Evolutionary conservation across 2,797 vertebrate species (phyloP).

Genomic region (Sebastes hopkinsi): DNA sequence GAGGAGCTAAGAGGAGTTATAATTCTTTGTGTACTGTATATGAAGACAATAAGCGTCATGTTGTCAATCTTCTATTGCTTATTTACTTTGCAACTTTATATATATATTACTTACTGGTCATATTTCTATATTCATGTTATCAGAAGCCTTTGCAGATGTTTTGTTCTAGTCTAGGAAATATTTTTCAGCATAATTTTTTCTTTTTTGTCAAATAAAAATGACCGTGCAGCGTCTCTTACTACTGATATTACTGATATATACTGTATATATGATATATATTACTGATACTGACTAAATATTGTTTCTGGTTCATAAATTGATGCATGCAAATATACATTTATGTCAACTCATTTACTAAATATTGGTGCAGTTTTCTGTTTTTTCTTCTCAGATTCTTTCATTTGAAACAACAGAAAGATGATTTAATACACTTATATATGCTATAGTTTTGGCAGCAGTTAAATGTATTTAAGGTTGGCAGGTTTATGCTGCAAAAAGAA

Average conservation of each 20-base stretch:
- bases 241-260: too few relatives aligned
- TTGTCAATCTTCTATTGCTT: neutral
- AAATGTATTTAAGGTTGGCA: neutral
- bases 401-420: too few relatives aligned
- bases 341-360: neutral
- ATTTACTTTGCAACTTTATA: neutral
- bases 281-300: neutral
- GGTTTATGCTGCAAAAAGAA: too few relatives aligned
- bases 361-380: too few relatives aligned
- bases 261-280: too few relatives aligned
- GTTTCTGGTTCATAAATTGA: neutral
- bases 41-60: neutral
- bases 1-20: neutral
- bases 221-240: too few relatives aligned
- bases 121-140: neutral
- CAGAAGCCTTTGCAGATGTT: neutral
- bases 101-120: neutral
- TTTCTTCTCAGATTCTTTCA: too few relatives aligned
- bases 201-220: too few relatives aligned
- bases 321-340: neutral
- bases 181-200: neutral
- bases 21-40: neutral
- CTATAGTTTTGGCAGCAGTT: neutral
- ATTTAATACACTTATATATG: neutral
- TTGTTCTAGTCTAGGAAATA: neutral